These are phyloP conservation scores for Nasonovia ribisnigri DNA, from an alignment of 2,888 invertebrate species.

Conservation along the genomic window DNA sequence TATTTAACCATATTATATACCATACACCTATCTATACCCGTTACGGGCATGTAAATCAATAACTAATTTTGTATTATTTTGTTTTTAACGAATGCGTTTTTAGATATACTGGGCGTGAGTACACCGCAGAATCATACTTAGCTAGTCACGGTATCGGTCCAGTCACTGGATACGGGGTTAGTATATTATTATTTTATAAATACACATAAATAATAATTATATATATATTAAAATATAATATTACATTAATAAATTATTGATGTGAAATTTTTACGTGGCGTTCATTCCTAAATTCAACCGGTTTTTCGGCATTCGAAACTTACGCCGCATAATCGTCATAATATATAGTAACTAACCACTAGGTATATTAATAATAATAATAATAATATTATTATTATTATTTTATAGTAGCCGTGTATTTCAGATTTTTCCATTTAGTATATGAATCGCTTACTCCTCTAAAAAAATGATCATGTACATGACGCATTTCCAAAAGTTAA, in stretches of 20 bases:
- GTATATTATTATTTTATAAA: conserved; percentile 69
- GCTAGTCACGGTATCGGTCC: conserved; percentile 94
- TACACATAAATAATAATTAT: not conserved
- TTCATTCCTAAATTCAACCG: not conserved
- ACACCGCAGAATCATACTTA: conserved; percentile 87
- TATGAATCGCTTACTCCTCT: too few species aligned
- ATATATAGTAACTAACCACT: not conserved
- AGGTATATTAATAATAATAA: not conserved
- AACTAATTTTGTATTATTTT: conserved; percentile 61
- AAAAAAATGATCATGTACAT: too few species aligned
- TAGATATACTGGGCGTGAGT: conserved; percentile 66
- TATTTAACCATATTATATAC: not conserved
- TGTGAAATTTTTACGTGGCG: not conserved
- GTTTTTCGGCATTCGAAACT: conserved; percentile 47
- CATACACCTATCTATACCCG: not conserved
- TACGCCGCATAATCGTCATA: not conserved
- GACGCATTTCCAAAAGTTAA: too few species aligned
- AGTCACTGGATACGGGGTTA: conserved; percentile 96
- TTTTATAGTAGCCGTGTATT: too few species aligned
- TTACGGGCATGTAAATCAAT: not conserved
- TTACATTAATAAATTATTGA: conserved; percentile 2
- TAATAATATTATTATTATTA: too few species aligned
- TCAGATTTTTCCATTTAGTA: too few species aligned
- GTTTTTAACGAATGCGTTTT: conserved; percentile 83
- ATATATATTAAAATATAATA: not conserved